These are phyloP conservation scores for Mormyrus iriodes DNA, from an alignment of 2,113 vertebrate genomes.

Conservation along the genomic window DNA sequence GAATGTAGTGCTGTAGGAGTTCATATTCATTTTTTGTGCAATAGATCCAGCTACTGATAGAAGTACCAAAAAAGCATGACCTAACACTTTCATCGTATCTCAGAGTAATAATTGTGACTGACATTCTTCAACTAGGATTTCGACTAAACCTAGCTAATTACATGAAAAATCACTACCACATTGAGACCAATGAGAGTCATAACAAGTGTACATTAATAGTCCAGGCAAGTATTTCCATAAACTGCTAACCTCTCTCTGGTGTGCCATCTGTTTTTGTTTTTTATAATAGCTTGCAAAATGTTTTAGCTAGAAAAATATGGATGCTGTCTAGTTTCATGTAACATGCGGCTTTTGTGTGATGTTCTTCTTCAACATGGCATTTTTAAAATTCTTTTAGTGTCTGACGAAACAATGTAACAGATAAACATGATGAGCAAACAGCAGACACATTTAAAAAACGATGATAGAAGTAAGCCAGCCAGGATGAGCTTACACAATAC, in stretches of 20 bases:
- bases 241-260: neutral
- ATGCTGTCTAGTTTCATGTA: neutral
- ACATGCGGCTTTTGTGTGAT: neutral
- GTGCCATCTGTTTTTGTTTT: neutral
- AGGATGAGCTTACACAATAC: neutral
- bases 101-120: neutral
- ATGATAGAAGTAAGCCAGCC: neutral
- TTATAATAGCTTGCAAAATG: neutral
- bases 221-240: neutral
- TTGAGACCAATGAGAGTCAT: neutral
- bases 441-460: neutral
- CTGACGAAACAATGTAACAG: neutral
- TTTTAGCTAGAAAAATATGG: neutral
- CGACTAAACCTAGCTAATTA: neutral
- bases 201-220: neutral
- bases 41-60: neutral
- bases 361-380: neutral
- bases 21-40: neutral
- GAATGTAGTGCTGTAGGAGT: neutral
- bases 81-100: neutral
- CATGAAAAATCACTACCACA: neutral
- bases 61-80: neutral
- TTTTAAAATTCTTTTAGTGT: neutral
- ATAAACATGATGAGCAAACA: neutral
- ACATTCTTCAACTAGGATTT: neutral